Evolutionary conservation across 2,797 vertebrate species (phyloP).

Genomic region (Zalophus californianus): DNA sequence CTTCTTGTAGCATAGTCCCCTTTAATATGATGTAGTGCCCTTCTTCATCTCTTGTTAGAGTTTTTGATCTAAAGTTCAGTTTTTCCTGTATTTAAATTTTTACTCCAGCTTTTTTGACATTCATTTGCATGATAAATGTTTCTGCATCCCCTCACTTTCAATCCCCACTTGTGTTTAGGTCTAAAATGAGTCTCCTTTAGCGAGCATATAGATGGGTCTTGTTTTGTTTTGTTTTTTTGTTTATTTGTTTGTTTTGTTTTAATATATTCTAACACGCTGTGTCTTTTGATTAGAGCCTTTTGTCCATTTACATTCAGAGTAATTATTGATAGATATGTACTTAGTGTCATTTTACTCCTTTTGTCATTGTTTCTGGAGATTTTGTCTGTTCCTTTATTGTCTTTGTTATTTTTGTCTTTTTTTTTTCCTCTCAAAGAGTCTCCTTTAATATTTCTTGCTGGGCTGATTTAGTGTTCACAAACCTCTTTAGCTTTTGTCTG

Average conservation of each 20-base stretch:
- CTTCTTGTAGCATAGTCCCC: neutral
- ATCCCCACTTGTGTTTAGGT: neutral
- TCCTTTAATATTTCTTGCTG: neutral
- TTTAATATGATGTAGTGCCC: neutral
- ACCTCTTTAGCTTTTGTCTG: neutral
- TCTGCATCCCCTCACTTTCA: neutral
- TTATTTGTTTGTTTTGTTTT: too few relatives aligned
- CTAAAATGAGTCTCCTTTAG: neutral
- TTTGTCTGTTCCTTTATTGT: neutral
- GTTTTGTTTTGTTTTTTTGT: neutral
- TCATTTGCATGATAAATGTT: neutral
- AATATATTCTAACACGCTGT: neutral
- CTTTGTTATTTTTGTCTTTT: neutral
- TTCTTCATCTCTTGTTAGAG: neutral
- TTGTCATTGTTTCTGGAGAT: neutral
- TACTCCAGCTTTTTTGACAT: neutral
- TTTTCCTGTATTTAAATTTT: neutral
- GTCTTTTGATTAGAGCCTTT: neutral
- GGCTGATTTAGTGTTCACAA: neutral
- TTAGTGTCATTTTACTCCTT: neutral
- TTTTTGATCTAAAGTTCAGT: neutral
- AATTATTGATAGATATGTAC: neutral
- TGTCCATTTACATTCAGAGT: neutral
- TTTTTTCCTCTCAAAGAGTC: neutral
- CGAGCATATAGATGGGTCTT: neutral